These are phyloP conservation scores for Diarsia rubi DNA, from an alignment of 2,888 invertebrate species.

Conservation along the genomic window DNA sequence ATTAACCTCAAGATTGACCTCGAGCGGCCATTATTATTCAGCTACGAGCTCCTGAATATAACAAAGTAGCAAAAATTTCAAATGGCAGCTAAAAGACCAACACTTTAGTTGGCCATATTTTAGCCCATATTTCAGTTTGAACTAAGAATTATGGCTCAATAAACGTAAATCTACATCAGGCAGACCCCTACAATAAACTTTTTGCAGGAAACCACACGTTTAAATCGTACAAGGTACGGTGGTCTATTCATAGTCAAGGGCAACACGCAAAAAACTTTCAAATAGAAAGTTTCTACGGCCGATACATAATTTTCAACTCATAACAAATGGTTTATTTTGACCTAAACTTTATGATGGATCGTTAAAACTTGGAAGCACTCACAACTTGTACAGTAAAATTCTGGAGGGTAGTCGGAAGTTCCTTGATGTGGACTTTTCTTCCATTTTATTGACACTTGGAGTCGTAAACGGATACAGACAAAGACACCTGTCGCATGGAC, in stretches of 20 bases:
- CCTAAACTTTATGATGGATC: conserved; percentile 40
- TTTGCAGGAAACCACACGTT: conserved; percentile 39
- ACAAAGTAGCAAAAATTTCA: neutral
- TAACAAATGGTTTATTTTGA: conserved; percentile 47
- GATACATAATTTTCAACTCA: conserved; percentile 54
- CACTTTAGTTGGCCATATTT: neutral
- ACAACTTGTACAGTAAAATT: conserved; percentile 51
- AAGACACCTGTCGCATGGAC: conserved; percentile 48
- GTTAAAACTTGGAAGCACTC: conserved; percentile 49
- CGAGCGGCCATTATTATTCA: neutral
- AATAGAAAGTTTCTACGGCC: conserved; percentile 40
- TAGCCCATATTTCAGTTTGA: conserved; percentile 14
- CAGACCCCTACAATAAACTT: conserved; percentile 10
- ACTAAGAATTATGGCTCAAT: conserved; percentile 27
- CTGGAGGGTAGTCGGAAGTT: conserved; percentile 44
- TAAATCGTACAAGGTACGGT: conserved; percentile 20
- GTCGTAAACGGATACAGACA: conserved; percentile 39
- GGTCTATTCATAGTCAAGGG: conserved; percentile 38
- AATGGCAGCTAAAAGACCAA: neutral
- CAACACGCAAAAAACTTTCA: conserved; percentile 33
- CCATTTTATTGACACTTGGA: conserved; percentile 53
- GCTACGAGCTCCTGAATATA: neutral
- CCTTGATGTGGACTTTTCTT: conserved; percentile 32
- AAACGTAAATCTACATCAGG: conserved; percentile 13
- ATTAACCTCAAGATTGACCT: neutral